Evolutionary conservation across 2,113 vertebrate species (phyloP), one percentile per base, ranked within the genome.

Genomic region (Gasterosteus aculeatus): DNA sequence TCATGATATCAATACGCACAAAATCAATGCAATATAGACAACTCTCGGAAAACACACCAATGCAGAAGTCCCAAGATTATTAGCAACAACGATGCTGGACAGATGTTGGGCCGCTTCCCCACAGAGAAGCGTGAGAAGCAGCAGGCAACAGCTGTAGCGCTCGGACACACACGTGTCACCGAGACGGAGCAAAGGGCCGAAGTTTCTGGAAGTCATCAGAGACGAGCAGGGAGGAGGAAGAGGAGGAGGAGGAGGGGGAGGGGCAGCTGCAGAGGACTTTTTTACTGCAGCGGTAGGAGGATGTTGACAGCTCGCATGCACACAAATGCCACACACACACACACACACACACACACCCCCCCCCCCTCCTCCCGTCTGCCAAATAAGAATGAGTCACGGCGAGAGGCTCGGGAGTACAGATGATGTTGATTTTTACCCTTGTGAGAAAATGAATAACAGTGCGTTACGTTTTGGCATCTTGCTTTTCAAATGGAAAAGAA

Each of bases 141-240:
- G 15, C 51, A 4, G 29, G 72, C 69, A 35, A 56, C 26, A 44
- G 44, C 44, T 38, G 35, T 5, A 38, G 35, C 35, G 35, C 35
- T 38, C 35, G 35, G 35, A 38, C 35, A 87, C 82, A 78, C 75
- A 82, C 64, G 76, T 83, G 87, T 85, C 80, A 71, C 74, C 41
- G 77, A 35, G 75, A 31, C 53, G 10, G 69, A 84, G 57, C 7
- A 70, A 75, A 70, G 72, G 84, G 70, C 72, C 69, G 87, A 89
- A 74, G 88, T 84, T 82, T 91, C 91, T 89, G 91, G 88, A 90
- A 91, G 65, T 80, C 85, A 89, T 90, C 86, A 86, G 67, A 7
- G 38, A 47, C 38, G 5, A 61, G 56, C 51, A 12, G 53, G 58
- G 62, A 2, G 59, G n/a, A 51, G 19, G 49, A 16, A 11, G 44